Base-by-base conservation (phyloP, 1,140 invertebrate genomes). In the Drosophila auraria region DNA sequence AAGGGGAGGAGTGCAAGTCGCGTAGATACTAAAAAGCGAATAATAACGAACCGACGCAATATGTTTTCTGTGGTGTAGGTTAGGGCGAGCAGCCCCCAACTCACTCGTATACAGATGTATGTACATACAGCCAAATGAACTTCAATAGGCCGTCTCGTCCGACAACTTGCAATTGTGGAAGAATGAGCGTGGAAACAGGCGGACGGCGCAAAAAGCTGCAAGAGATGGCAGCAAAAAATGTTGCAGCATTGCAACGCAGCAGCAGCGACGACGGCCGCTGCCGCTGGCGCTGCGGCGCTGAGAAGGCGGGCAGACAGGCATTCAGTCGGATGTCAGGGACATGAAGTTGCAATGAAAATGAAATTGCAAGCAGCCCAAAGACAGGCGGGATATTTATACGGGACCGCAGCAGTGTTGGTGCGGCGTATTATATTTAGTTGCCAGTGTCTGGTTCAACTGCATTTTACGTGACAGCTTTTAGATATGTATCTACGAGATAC, bases 321-420 rank as follows among this genome's bases (percentile, higher is more conserved):
- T 83, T 78, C 68, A 53, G 70, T 59, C 83, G 68, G 83, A 87
- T 87, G 84, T 87, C 84, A 87, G 84, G 84, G 84, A 82, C 84
- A 87, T 84, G 84, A 83, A 87, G 84, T 87, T 87, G 84, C 81
- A 87, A 90, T 87, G 84, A 87, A 87, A 87, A 89, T 81, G 84
- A 87, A 87, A 87, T 87, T 87, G 78, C 86, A 87, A 75, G 81
- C 83, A 62, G 72, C 83, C 82, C 73, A 81, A 69, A 78, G 53
- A 64, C 74, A 66, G 82, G 42, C 79, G 54, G 68, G 69, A 58
- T 73, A 71, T 75, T 66, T 47, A 71, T 74, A 83, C 44, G 42
- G 70, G 74, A 57, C 36, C 57, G 45, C 27, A 60, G 44, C 33
- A 27, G 49, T 58, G 61, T 76, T 47, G 56, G 73, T 60, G 40